phyloP scores from a whole-genome alignment of 2,797 vertebrate genomes.

The Cossypha niveicapilla region DNA sequence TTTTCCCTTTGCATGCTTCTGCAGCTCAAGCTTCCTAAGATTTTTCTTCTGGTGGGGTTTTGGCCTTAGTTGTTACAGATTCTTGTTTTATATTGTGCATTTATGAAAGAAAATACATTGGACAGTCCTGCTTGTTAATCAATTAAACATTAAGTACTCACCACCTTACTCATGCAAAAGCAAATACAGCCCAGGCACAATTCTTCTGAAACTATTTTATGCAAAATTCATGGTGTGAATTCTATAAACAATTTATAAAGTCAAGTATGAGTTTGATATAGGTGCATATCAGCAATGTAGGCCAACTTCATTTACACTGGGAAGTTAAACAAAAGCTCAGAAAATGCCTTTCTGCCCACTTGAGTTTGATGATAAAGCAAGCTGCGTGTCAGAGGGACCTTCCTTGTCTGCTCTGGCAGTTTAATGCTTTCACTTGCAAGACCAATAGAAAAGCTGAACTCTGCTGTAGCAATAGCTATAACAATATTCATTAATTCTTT shows the following conservation, averaged over 20 bases:
- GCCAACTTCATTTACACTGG: conserved; percentile 30
- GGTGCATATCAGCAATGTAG: conserved; percentile 9
- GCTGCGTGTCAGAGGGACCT: background rate
- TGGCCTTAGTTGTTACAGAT: background rate
- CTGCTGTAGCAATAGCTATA: background rate
- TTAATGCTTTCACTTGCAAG: background rate
- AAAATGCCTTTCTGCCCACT: conserved; percentile 24
- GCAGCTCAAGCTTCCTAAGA: background rate
- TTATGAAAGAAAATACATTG: conserved; percentile 4
- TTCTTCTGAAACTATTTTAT: conserved; percentile 67
- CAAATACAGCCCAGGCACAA: conserved; percentile 35
- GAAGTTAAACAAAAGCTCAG: conserved; percentile 56
- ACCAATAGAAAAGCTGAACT: background rate
- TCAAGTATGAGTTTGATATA: conserved; percentile 51
- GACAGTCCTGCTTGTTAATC: conserved; percentile 11
- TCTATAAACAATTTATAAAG: conserved; percentile 79
- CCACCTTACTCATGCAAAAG: conserved; percentile 27
- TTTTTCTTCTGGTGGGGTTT: background rate
- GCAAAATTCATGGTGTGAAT: conserved; percentile 70
- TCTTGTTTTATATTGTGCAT: background rate
- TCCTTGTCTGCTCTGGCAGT: background rate
- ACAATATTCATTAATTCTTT: conserved; percentile 44
- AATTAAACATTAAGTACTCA: conserved; percentile 62
- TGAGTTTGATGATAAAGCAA: conserved; percentile 9
- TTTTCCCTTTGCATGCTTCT: background rate